These are phyloP conservation scores for Frankliniella fusca DNA, from an alignment of 2,888 invertebrate species.

Conservation along the genomic window DNA sequence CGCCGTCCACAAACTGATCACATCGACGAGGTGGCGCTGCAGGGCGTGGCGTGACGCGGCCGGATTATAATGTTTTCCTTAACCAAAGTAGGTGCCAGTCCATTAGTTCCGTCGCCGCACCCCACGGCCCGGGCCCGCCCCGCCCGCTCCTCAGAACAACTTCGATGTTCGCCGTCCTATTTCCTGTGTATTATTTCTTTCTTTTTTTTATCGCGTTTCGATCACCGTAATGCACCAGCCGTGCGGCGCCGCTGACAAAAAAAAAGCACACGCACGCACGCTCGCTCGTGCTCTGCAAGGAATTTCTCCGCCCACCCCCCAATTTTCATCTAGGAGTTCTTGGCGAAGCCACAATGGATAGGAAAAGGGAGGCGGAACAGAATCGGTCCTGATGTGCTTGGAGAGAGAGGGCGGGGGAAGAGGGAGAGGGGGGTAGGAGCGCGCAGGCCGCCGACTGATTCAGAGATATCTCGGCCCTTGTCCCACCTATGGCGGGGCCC, in stretches of 20 bases:
- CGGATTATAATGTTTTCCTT: background rate
- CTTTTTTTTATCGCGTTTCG: background rate
- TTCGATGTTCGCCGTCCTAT: background rate
- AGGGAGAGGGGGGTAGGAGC: background rate
- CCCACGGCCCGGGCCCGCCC: background rate
- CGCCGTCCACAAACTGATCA: slow-evolving; percentile 22
- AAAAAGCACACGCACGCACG: too few relatives aligned
- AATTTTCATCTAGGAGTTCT: slow-evolving; percentile 17
- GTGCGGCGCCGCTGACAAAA: background rate
- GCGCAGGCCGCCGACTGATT: too few relatives aligned
- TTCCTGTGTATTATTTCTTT: background rate
- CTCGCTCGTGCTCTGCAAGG: too few relatives aligned
- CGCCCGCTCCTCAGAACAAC: background rate
- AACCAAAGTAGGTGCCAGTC: background rate
- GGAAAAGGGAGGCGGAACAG: background rate
- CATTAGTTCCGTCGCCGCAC: background rate
- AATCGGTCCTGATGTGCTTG: slow-evolving; percentile 28
- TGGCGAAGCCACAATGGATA: slow-evolving; percentile 9
- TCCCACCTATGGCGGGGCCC: too few relatives aligned
- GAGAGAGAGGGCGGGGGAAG: background rate
- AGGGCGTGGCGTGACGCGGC: background rate
- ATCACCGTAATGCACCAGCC: slow-evolving; percentile 16
- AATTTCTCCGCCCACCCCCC: background rate
- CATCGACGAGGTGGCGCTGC: background rate
- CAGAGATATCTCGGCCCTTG: too few relatives aligned